Base-by-base conservation (phyloP, 2,888 invertebrate genomes). In the Aleiodes leptofemur region DNA sequence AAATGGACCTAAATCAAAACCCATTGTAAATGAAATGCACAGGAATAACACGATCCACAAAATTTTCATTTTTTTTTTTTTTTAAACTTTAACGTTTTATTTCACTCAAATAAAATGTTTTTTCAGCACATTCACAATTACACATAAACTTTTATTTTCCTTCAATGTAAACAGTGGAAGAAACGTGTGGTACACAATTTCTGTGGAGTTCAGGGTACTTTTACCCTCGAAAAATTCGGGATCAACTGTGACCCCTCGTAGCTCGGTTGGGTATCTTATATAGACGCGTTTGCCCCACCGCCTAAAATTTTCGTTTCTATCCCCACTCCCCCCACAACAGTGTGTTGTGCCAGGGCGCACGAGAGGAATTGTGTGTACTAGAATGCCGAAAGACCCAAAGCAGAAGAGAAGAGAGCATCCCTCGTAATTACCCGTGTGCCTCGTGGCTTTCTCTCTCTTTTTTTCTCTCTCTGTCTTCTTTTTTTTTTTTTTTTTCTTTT, bases 371-470 rank as follows among this genome's bases (percentile, higher is more conserved):
- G 34, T 59, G 34, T 59, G 29, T 38, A 34, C 59, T 59, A 59
- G 59, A 31, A 59, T 64, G 64, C 64, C 57, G 69, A 69, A 57
- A 64, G 16, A 34, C 34, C 34, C 64, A 38, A 14, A 64, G 72
- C 51, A n/a, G 14, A 64, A 57, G 61, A 76, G 56, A 61, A 75
- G 59, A 77, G 82, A 88, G 85, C 88, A 88, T 87, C 88, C 87
- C 88, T 88, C 85, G 86, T 87, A 87, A 88, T 88, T 87, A 86
- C 86, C 85, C 83, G 82, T 82, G 84, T 82, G 83, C 82, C 74
- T 69, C 73, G 75, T 76, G 74, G 74, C 72, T 64, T 55, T 50
- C 59, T 64, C 71, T 72, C 73, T 69, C 71, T 76, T 69, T 70
- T 43, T 43, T 43, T 43, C 38, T 38, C 38, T 38, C 38, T 38